These are phyloP conservation scores for Volucella inanis DNA, from an alignment of 2,888 invertebrate genomes.

Conservation along the genomic window DNA sequence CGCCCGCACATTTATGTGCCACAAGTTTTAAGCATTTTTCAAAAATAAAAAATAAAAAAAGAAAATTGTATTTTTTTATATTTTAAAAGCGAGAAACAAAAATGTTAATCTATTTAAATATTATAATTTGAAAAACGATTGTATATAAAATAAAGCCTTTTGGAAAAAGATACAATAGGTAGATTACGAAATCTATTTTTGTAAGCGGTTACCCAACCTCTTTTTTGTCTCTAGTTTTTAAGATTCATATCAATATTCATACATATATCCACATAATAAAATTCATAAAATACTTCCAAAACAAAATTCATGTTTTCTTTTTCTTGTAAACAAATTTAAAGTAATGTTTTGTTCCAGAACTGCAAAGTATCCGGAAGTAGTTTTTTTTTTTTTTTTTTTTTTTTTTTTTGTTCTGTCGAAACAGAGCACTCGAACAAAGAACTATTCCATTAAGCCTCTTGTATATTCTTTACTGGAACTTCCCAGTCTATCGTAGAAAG, in stretches of 20 bases:
- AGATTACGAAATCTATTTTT: conserved; percentile 36
- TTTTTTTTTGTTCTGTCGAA: too few species aligned
- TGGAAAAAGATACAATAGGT: conserved; percentile 15
- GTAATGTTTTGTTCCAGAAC: too few species aligned
- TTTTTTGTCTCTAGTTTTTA: conserved; percentile 15
- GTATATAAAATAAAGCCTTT: neutral
- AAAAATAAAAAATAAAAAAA: neutral
- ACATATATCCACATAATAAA: neutral
- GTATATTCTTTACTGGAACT: too few species aligned
- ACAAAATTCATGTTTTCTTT: too few species aligned
- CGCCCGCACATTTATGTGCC: neutral
- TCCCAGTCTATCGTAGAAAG: too few species aligned
- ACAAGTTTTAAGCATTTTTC: neutral
- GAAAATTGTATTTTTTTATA: neutral
- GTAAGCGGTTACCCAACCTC: conserved; percentile 25
- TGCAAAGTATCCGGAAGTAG: too few species aligned
- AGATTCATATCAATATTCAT: conserved; percentile 6
- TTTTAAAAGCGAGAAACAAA: neutral
- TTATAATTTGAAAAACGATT: neutral
- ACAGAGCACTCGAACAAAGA: too few species aligned
- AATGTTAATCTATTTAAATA: conserved; percentile 7
- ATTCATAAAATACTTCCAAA: too few species aligned
- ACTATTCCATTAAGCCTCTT: too few species aligned
- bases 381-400: too few species aligned
- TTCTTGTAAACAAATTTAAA: too few species aligned